Evolutionary conservation across 1,140 invertebrate species (phyloP).

Genomic region (Leptopilina boulardi): DNA sequence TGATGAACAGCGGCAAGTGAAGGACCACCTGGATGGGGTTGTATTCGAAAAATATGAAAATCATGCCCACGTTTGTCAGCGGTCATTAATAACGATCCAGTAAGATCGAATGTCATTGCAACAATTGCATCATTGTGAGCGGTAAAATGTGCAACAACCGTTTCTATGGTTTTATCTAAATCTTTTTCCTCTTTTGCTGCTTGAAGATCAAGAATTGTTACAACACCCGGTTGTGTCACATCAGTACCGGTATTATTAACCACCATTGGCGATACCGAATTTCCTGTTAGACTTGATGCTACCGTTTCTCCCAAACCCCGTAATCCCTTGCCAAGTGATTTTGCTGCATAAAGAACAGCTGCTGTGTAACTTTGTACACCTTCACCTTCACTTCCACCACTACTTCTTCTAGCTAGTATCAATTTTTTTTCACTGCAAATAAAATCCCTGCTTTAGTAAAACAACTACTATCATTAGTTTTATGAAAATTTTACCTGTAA

Average conservation of each 20-base stretch:
- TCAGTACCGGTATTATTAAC: conserved; percentile 71
- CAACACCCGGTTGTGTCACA: conserved; percentile 86
- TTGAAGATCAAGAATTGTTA: conserved; percentile 91
- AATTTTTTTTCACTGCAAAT: conserved; percentile 87
- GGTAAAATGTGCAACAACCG: conserved; percentile 94
- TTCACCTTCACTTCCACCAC: conserved; percentile 87
- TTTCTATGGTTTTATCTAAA: conserved; percentile 78
- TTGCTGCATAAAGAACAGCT: conserved; percentile 95
- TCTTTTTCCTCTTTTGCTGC: conserved; percentile 78
- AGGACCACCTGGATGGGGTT: conserved; percentile 93
- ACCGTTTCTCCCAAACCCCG: conserved; percentile 95
- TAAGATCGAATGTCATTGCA: conserved; percentile 93
- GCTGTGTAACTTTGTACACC: conserved; percentile 94
- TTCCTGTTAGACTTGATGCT: conserved; percentile 90
- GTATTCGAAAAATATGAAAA: conserved; percentile 96
- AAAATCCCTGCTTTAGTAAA: neutral
- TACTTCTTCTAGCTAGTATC: conserved; percentile 87
- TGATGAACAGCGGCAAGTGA: conserved; percentile 95
- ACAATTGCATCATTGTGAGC: conserved; percentile 95
- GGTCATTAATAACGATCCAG: conserved; percentile 93
- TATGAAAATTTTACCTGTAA: conserved; percentile 72
- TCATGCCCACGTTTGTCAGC: conserved; percentile 96
- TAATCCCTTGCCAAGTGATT: conserved; percentile 90
- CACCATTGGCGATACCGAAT: conserved; percentile 69
- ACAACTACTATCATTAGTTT: too few relatives aligned